Conservation (phyloP, 2,113 vertebrate genomes). For the Phocoena phocoena region DNA sequence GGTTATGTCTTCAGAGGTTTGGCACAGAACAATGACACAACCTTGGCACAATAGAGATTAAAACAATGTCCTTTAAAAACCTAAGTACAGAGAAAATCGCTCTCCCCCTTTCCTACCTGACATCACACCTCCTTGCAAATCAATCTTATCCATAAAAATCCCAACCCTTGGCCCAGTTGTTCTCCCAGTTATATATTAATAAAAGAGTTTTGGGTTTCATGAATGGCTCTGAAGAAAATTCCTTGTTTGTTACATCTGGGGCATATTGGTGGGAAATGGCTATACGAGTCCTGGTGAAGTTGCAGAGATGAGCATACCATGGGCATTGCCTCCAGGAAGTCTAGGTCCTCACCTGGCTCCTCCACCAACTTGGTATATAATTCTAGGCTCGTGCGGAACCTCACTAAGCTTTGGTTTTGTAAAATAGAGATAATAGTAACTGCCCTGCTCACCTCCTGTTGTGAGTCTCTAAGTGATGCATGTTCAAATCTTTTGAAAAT, state of each 20-base stretch:
- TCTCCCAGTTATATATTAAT: not conserved
- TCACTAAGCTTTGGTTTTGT: not conserved
- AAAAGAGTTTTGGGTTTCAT: not conserved
- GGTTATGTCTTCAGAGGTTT: conserved; percentile 38
- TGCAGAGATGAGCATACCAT: not conserved
- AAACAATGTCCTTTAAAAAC: conserved; percentile 1
- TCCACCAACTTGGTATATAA: not conserved
- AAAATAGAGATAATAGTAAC: not conserved
- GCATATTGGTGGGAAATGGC: not conserved
- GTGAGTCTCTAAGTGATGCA: not conserved
- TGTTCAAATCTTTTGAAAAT: not conserved
- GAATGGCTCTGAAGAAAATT: not conserved
- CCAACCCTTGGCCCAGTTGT: not conserved
- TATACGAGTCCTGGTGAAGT: not conserved
- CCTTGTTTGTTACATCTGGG: not conserved
- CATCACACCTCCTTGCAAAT: not conserved
- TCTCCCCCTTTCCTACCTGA: not conserved
- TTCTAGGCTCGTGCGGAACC: not conserved
- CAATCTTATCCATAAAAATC: conserved; percentile 26
- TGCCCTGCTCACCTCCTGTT: not conserved
- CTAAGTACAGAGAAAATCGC: not conserved
- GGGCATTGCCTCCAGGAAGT: not conserved
- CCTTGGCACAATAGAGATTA: conserved; percentile 55
- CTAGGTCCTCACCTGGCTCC: not conserved
- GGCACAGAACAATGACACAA: not conserved